phyloP scores from a whole-genome alignment of 2,888 invertebrate species.

The Leucoma salicis region DNA sequence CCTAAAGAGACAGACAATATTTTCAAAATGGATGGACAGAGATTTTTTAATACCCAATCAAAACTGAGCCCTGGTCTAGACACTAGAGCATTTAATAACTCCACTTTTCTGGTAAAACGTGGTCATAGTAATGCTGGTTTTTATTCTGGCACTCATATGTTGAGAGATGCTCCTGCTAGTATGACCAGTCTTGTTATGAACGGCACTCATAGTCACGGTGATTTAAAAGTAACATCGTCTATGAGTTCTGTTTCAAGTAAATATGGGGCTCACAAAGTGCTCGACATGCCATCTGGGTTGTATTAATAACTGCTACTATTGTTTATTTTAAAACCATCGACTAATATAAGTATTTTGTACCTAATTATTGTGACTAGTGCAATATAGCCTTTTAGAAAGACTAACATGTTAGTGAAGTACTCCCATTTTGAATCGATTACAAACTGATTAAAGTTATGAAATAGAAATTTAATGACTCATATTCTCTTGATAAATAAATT shows the following conservation, averaged over 20 bases:
- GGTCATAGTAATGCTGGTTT: slow-evolving; percentile 84
- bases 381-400: slow-evolving; percentile 60
- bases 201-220: slow-evolving; percentile 70
- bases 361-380: slow-evolving; percentile 71
- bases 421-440: background rate
- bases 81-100: slow-evolving; percentile 62
- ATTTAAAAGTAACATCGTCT: slow-evolving; percentile 69
- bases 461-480: too few species aligned
- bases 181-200: slow-evolving; percentile 73
- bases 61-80: slow-evolving; percentile 62
- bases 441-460: background rate
- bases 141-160: slow-evolving; percentile 82
- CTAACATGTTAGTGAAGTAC: slow-evolving; percentile 12
- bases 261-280: slow-evolving; percentile 83
- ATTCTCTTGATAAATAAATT: background rate
- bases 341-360: slow-evolving; percentile 72
- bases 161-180: slow-evolving; percentile 72
- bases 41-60: slow-evolving; percentile 58
- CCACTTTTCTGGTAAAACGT: slow-evolving; percentile 83
- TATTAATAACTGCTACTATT: slow-evolving; percentile 69
- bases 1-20: slow-evolving; percentile 56
- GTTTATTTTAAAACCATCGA: slow-evolving; percentile 70
- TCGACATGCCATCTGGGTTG: slow-evolving; percentile 88
- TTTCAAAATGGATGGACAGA: slow-evolving; percentile 55
- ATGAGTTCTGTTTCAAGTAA: slow-evolving; percentile 56